Percentiles rank a stretch among this genome's conserved stretches.
Conservation (phyloP, 2,113 vertebrate genomes). For the Misgurnus anguillicaudatus region DNA sequence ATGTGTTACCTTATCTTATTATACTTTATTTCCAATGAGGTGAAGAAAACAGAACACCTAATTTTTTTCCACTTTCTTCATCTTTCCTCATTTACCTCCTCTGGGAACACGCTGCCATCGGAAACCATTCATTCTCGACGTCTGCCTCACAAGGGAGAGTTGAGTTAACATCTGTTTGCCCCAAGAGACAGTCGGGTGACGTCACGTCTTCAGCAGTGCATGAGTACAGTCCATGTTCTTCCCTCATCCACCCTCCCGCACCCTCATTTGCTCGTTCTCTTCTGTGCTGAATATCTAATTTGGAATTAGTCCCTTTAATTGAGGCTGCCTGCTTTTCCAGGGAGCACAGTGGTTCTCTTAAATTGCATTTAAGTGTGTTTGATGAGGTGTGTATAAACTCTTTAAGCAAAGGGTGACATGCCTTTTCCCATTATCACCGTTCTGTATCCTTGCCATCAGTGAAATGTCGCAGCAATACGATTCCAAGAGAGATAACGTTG, state of each 20-base stretch:
- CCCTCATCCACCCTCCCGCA: background rate
- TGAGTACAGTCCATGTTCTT: background rate
- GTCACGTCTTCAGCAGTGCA: slow-evolving; percentile 59
- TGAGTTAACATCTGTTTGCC: slow-evolving; percentile 62
- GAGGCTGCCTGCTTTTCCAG: slow-evolving; percentile 68
- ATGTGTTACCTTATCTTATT: too few species aligned
- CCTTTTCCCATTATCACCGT: slow-evolving; percentile 47
- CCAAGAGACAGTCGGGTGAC: slow-evolving; percentile 56
- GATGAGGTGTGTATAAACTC: slow-evolving; percentile 64
- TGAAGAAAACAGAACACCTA: background rate
- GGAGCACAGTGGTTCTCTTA: slow-evolving; percentile 67
- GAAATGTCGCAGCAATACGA: background rate
- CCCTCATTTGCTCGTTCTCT: slow-evolving; percentile 57
- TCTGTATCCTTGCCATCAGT: background rate
- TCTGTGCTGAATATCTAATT: slow-evolving; percentile 75
- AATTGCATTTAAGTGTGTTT: slow-evolving; percentile 70
- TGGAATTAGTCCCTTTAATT: slow-evolving; percentile 73
- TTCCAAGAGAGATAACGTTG: background rate
- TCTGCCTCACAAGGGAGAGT: slow-evolving; percentile 50
- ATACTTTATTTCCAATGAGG: background rate
- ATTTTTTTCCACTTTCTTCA: background rate
- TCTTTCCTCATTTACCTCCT: slow-evolving; percentile 51
- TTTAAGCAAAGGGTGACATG: slow-evolving; percentile 62
- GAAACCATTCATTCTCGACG: slow-evolving; percentile 56
- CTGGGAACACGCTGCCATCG: slow-evolving; percentile 51